These are phyloP conservation scores for Alligator sinensis DNA, from an alignment of 2,113 vertebrate genomes.

Conservation along the genomic window DNA sequence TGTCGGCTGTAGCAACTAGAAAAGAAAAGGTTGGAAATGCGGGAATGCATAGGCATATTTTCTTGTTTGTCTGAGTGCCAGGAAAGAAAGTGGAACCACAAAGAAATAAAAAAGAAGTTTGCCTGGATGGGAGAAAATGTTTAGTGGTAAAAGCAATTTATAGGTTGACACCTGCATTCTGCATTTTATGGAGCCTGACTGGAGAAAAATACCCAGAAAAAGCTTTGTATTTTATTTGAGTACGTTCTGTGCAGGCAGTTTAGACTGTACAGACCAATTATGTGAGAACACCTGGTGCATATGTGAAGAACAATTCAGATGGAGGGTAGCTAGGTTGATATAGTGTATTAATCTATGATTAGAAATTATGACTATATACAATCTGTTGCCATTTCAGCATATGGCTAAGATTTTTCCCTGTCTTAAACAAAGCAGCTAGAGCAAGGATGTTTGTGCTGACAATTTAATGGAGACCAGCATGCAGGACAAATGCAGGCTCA, in stretches of 20 bases:
- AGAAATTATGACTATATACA: background rate
- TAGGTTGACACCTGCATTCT: background rate
- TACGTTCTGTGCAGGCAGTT: background rate
- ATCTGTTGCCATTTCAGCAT: background rate
- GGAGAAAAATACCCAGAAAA: background rate
- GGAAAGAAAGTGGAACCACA: background rate
- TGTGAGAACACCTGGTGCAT: background rate
- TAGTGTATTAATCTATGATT: background rate
- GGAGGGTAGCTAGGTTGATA: background rate
- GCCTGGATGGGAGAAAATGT: background rate
- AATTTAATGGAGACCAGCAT: background rate
- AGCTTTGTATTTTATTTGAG: background rate
- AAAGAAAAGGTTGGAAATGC: background rate
- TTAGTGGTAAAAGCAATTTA: conserved; percentile 4
- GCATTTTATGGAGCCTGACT: background rate
- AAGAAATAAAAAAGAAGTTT: background rate
- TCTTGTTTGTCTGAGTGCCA: background rate
- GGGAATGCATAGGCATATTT: background rate
- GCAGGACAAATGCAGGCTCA: background rate
- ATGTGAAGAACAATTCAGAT: background rate
- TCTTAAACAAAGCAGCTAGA: background rate
- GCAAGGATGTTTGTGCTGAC: background rate
- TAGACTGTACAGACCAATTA: background rate
- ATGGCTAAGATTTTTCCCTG: background rate
- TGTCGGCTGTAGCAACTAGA: background rate